Evolutionary conservation across 1,140 invertebrate species (phyloP).

Genomic region (Drosophila funebris): DNA sequence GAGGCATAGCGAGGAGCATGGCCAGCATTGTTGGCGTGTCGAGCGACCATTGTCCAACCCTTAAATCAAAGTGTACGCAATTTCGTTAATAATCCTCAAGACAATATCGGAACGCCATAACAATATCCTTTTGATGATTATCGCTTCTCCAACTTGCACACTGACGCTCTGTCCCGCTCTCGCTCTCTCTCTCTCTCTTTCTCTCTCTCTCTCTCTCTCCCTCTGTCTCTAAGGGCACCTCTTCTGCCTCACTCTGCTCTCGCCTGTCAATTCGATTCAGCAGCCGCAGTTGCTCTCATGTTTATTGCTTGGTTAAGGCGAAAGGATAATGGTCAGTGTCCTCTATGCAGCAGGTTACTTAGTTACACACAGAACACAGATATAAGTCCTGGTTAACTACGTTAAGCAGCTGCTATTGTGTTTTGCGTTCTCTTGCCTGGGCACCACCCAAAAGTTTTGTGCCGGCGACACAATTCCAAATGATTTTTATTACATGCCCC

Average conservation of each 20-base stretch:
- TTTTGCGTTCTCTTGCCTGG: not conserved
- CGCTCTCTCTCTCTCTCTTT: not conserved
- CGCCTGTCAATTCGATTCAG: conserved; percentile 57
- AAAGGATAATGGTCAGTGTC: conserved; percentile 61
- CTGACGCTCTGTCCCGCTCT: not conserved
- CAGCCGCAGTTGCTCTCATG: conserved; percentile 62
- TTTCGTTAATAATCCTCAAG: conserved; percentile 82
- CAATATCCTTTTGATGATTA: conserved; percentile 83
- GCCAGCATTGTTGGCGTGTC: conserved; percentile 58
- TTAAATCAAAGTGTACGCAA: conserved; percentile 82
- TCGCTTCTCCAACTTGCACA: conserved; percentile 57
- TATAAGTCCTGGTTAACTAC: conserved; percentile 6
- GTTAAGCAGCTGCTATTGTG: conserved; percentile 17
- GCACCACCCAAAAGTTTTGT: conserved; percentile 27
- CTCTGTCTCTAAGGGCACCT: not conserved
- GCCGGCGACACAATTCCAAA: conserved; percentile 16
- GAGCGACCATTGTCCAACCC: conserved; percentile 72
- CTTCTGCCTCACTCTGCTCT: conserved; percentile 12
- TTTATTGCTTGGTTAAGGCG: conserved; percentile 69
- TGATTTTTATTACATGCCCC: conserved; percentile 38
- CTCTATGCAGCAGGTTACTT: conserved; percentile 32
- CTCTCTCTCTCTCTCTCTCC: not conserved
- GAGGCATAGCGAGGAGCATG: not conserved
- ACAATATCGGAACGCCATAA: conserved; percentile 81
- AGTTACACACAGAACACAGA: conserved; percentile 16